Conservation (phyloP, 2,797 vertebrate species). For the Sebastes taczanowskii region DNA sequence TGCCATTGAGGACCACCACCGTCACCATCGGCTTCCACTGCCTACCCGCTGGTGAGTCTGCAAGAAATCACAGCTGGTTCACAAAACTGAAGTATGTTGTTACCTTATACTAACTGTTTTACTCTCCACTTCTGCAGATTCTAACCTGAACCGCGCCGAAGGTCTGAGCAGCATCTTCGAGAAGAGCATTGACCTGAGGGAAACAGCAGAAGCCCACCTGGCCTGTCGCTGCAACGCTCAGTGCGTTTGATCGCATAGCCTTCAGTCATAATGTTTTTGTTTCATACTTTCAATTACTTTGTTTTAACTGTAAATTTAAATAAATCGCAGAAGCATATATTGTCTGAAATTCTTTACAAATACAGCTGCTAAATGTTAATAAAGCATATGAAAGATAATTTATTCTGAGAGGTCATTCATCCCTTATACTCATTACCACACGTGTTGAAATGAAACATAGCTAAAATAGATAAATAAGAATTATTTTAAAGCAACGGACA, state of each 20-base stretch:
- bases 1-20: slow-evolving; percentile 66
- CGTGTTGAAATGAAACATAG: neutral
- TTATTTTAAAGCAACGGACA: neutral
- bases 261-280: neutral
- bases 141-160: slow-evolving; percentile 50
- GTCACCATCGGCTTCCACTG: slow-evolving; percentile 80
- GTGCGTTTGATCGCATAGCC: slow-evolving; percentile 58
- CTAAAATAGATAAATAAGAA: neutral
- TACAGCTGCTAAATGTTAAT: neutral
- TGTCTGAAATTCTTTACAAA: neutral
- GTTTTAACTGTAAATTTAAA: slow-evolving; percentile 36
- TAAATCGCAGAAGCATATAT: slow-evolving; percentile 46
- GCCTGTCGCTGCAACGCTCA: slow-evolving; percentile 77
- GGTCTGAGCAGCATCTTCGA: slow-evolving; percentile 63
- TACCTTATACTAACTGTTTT: neutral
- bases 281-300: neutral
- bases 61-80: neutral
- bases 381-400: neutral
- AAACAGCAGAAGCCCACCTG: slow-evolving; percentile 73
- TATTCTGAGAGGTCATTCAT: neutral
- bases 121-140: slow-evolving; percentile 56
- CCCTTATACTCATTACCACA: neutral
- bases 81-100: neutral
- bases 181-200: slow-evolving; percentile 76
- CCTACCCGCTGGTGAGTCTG: slow-evolving; percentile 72